phyloP scores from a whole-genome alignment of 2,113 vertebrate species.

The Sphyrna mokarran region DNA sequence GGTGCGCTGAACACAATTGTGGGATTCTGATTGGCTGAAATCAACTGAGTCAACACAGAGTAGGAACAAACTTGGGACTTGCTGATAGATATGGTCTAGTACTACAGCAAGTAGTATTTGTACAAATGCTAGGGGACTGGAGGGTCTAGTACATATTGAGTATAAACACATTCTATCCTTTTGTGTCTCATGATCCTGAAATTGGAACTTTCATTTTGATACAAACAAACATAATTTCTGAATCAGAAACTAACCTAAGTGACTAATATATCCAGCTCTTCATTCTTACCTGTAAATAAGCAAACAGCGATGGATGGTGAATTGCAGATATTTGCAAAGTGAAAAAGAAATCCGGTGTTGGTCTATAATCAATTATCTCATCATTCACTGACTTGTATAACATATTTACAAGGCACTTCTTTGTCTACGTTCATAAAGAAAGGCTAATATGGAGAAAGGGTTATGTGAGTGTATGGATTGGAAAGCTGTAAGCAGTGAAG shows the following conservation, averaged over 20 bases:
- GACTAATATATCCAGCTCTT: background rate
- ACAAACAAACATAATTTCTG: background rate
- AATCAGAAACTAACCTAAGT: background rate
- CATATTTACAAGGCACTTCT: background rate
- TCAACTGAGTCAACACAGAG: background rate
- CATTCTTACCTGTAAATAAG: background rate
- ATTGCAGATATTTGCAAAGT: background rate
- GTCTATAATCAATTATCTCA: background rate
- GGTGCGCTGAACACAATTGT: background rate
- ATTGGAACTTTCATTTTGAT: background rate
- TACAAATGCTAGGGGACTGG: background rate
- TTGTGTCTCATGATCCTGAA: background rate
- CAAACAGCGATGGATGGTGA: background rate
- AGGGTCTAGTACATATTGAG: background rate
- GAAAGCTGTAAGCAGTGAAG: background rate
- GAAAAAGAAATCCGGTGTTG: background rate
- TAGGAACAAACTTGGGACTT: background rate
- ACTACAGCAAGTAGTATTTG: background rate
- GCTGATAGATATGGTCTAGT: background rate
- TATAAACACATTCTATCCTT: background rate
- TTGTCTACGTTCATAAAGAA: background rate
- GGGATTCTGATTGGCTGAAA: background rate
- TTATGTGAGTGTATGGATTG: background rate
- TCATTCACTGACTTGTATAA: background rate
- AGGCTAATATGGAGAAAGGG: background rate